Evolutionary conservation across 2,888 invertebrate species (phyloP).

Genomic region (Hypolimnas misippus): DNA sequence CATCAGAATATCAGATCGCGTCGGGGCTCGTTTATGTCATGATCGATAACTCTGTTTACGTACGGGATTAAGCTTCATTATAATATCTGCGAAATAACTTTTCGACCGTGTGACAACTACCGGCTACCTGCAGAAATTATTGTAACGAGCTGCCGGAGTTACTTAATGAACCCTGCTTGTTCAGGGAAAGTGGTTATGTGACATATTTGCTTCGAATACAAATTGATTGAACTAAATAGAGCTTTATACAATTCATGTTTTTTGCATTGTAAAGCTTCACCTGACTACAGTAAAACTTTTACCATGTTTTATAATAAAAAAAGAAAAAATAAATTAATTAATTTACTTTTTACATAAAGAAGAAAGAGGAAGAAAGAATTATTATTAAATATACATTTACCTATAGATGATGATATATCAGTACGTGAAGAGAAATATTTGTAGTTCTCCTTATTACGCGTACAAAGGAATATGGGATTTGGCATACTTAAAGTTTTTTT

Average conservation of each 20-base stretch:
- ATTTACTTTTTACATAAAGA: no score
- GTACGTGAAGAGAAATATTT: no score
- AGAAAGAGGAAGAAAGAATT: no score
- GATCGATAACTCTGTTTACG: constrained; percentile 60
- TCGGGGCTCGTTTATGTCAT: constrained; percentile 59
- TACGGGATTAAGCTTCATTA: constrained; percentile 48
- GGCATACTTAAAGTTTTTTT: no score
- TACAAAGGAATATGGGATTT: no score
- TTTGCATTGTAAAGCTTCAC: no score
- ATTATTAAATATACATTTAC: no score
- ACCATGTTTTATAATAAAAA: no score
- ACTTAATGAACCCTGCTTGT: constrained; percentile 30
- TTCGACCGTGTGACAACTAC: constrained; percentile 31
- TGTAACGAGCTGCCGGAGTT: constrained; percentile 36
- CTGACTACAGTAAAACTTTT: no score
- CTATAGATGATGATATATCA: no score
- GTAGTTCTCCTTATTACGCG: no score
- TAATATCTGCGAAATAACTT: constrained; percentile 43
- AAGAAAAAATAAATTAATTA: no score
- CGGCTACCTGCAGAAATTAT: constrained; percentile 34
- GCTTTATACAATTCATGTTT: background rate
- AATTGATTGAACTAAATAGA: constrained; percentile 14
- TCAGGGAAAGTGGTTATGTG: constrained; percentile 24
- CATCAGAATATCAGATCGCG: constrained; percentile 63
- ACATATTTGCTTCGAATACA: constrained; percentile 17